Percentiles rank a stretch among this genome's conserved stretches.
Evolutionary conservation across 2,888 invertebrate species (phyloP).

Genomic region (Amiota communis): DNA sequence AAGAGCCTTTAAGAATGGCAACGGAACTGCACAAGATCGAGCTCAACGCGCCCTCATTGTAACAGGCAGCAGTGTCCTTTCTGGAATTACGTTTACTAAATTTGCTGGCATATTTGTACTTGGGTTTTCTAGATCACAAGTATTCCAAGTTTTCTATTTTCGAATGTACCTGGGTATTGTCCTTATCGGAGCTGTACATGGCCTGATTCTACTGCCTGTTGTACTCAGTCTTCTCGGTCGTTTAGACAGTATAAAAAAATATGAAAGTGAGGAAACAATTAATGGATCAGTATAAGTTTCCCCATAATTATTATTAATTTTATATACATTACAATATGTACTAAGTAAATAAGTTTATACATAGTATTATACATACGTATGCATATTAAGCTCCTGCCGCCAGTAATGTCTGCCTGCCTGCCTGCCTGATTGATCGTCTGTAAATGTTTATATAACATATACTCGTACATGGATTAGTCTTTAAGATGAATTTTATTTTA

Average conservation of each 20-base stretch:
- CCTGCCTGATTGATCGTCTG: too few species aligned
- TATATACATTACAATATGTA: too few species aligned
- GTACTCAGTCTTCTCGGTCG: conserved; percentile 85
- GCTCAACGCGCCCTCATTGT: conserved; percentile 83
- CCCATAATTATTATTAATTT: background rate
- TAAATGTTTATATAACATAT: too few species aligned
- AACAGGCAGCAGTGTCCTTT: conserved; percentile 93
- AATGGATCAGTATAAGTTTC: background rate
- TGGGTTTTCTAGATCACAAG: conserved; percentile 90
- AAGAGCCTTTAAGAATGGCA: conserved; percentile 75
- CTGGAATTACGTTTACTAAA: conserved; percentile 96
- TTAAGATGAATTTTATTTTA: too few species aligned
- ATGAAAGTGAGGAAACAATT: conserved; percentile 16
- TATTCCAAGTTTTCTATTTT: conserved; percentile 94
- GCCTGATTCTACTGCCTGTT: conserved; percentile 92
- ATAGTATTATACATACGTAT: too few species aligned
- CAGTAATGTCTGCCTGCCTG: too few species aligned
- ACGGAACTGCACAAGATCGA: conserved; percentile 75
- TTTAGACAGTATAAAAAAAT: conserved; percentile 26
- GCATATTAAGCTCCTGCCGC: too few species aligned
- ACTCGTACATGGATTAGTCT: too few species aligned
- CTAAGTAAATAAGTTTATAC: too few species aligned
- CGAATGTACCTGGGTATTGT: conserved; percentile 97
- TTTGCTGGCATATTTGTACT: conserved; percentile 91
- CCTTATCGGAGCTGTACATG: conserved; percentile 91